These are phyloP conservation scores for Anastrepha obliqua DNA, from an alignment of 1,140 invertebrate species.

Conservation along the genomic window DNA sequence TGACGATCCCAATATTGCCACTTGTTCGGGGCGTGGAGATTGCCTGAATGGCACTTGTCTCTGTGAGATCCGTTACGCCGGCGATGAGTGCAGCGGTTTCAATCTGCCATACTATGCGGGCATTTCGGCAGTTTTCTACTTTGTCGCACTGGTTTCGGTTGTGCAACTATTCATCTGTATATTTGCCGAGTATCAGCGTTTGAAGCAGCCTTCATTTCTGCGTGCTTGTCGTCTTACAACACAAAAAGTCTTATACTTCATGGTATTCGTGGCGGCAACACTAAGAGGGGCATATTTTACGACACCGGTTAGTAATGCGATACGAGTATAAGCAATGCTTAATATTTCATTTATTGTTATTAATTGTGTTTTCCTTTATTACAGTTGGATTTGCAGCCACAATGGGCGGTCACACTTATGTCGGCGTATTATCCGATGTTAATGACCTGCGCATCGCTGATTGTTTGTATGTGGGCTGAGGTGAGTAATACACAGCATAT, in stretches of 20 bases:
- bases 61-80: slow-evolving; percentile 86
- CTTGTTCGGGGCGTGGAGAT: slow-evolving; percentile 85
- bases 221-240: slow-evolving; percentile 90
- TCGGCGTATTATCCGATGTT: slow-evolving; percentile 94
- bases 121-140: slow-evolving; percentile 87
- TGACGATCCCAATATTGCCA: slow-evolving; percentile 63
- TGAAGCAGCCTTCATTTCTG: slow-evolving; percentile 87
- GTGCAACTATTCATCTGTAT: slow-evolving; percentile 91
- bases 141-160: slow-evolving; percentile 89
- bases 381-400: slow-evolving; percentile 85
- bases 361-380: slow-evolving; percentile 64
- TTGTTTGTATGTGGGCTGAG: slow-evolving; percentile 97
- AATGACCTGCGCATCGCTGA: slow-evolving; percentile 90
- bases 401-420: slow-evolving; percentile 89
- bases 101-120: slow-evolving; percentile 81
- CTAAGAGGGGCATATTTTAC: slow-evolving; percentile 93
- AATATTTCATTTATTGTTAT: slow-evolving; percentile 48
- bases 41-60: slow-evolving; percentile 93
- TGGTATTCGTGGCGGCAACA: slow-evolving; percentile 90
- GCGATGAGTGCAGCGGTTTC: slow-evolving; percentile 79
- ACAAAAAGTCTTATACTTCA: slow-evolving; percentile 92
- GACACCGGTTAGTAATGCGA: slow-evolving; percentile 82
- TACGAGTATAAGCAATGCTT: not conserved
- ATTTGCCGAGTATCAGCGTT: slow-evolving; percentile 85
- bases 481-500: slow-evolving; percentile 76